Evolutionary conservation across 2,888 invertebrate genomes (phyloP).

Genomic region (Celastrina argiolus): DNA sequence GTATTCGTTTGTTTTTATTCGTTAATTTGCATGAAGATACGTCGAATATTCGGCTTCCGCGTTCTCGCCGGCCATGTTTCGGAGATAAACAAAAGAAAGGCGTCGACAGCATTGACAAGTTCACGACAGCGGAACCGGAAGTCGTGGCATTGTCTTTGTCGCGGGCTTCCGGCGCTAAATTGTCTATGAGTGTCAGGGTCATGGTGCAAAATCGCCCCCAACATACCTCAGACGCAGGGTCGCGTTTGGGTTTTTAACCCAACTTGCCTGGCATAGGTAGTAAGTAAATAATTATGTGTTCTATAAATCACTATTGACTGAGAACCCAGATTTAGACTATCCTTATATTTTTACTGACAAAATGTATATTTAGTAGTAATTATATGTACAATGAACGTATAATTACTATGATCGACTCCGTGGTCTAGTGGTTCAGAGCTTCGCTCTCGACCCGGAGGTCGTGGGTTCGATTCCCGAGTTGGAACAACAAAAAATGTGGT

Average conservation of each 20-base stretch:
- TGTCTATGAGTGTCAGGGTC: slow-evolving; percentile 52
- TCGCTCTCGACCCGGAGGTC: no score
- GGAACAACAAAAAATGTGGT: no score
- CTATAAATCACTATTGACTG: no score
- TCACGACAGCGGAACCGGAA: slow-evolving; percentile 60
- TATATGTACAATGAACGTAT: no score
- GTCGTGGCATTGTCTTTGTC: slow-evolving; percentile 41
- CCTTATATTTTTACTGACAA: no score
- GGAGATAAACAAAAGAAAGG: slow-evolving; percentile 50
- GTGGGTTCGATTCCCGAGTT: no score
- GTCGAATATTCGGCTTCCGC: slow-evolving; percentile 17
- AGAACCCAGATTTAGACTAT: no score
- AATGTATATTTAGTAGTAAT: no score
- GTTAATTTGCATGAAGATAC: background rate
- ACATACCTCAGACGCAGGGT: slow-evolving; percentile 21
- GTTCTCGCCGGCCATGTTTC: slow-evolving; percentile 17
- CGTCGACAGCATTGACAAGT: slow-evolving; percentile 51
- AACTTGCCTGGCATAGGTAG: background rate
- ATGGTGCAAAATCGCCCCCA: slow-evolving; percentile 18
- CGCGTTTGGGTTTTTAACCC: background rate
- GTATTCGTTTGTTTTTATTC: background rate
- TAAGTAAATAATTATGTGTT: no score
- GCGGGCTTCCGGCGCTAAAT: slow-evolving; percentile 46
- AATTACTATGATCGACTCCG: no score
- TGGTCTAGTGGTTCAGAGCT: no score